phyloP scores from a whole-genome alignment of 2,797 vertebrate genomes.

The Smutsia temminckii region DNA sequence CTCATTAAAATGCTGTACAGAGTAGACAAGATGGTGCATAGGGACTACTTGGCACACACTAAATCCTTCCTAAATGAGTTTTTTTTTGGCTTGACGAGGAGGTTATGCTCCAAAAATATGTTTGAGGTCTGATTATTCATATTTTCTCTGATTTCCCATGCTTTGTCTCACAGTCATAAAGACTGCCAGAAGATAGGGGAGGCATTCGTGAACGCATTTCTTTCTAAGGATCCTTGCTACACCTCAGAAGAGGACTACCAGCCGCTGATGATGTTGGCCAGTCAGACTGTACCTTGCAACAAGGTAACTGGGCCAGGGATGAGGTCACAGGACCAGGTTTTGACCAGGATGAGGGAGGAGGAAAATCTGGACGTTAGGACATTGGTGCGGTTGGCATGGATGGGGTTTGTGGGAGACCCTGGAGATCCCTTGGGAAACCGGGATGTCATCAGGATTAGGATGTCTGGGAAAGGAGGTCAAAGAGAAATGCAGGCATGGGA shows the following conservation, averaged over 20 bases:
- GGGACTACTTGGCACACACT: too few species aligned
- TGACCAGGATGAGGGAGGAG: neutral
- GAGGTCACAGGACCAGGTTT: neutral
- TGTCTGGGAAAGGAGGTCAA: neutral
- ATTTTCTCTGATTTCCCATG: neutral
- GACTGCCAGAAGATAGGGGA: slow-evolving; percentile 83
- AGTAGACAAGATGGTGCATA: fast-evolving
- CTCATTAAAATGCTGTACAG: fast-evolving
- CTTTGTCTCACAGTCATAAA: slow-evolving; percentile 68
- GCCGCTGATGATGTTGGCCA: slow-evolving; percentile 73
- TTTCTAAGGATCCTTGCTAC: slow-evolving; percentile 85
- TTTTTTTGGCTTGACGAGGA: too few species aligned
- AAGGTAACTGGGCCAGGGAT: slow-evolving; percentile 79
- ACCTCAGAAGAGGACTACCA: slow-evolving; percentile 82
- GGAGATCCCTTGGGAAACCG: too few species aligned
- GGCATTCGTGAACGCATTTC: slow-evolving; percentile 78
- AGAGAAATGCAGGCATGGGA: neutral
- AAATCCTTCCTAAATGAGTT: neutral
- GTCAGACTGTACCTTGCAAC: slow-evolving; percentile 78
- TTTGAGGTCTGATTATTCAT: neutral
- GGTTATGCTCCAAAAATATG: neutral
- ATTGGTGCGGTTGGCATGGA: fast-evolving
- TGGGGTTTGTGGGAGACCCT: neutral
- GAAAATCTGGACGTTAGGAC: neutral
- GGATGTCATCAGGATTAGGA: neutral